phyloP scores from a whole-genome alignment of 2,888 invertebrate genomes.

The Drosophila mulleri region DNA sequence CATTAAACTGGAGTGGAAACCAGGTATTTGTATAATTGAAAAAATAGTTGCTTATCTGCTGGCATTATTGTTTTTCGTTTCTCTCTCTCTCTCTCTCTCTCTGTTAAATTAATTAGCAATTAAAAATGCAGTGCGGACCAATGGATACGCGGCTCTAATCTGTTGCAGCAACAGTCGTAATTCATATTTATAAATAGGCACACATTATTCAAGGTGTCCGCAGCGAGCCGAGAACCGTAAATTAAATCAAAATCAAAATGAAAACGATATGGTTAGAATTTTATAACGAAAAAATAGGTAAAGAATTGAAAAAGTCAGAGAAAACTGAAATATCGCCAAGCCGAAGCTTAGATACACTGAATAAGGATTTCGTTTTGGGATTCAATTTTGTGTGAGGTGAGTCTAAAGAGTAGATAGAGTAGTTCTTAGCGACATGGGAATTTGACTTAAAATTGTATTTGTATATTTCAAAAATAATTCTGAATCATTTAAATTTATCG shows the following conservation, averaged over 20 bases:
- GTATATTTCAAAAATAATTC: no score
- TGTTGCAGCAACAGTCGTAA: slow-evolving; percentile 59
- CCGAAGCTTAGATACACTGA: slow-evolving; percentile 25
- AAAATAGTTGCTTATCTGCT: slow-evolving; percentile 41
- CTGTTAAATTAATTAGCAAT: slow-evolving; percentile 78
- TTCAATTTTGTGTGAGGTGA: background rate
- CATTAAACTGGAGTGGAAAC: slow-evolving; percentile 29
- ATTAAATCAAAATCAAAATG: slow-evolving; percentile 75
- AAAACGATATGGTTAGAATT: slow-evolving; percentile 79
- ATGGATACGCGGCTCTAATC: slow-evolving; percentile 59
- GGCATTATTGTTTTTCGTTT: slow-evolving; percentile 62
- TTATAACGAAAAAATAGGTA: slow-evolving; percentile 60
- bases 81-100: no score
- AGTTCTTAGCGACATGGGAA: no score
- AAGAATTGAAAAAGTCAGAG: slow-evolving; percentile 46
- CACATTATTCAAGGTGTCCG: slow-evolving; percentile 78
- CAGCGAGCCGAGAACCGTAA: slow-evolving; percentile 69
- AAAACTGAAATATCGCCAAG: background rate
- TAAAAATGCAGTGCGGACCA: slow-evolving; percentile 67
- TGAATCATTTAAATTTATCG: no score
- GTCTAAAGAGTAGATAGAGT: no score
- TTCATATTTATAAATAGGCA: slow-evolving; percentile 80
- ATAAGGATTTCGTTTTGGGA: background rate
- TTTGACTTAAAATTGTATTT: no score
- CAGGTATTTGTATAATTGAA: slow-evolving; percentile 55